Conservation (phyloP, 2,888 invertebrate genomes). For the Hirtodrosophila histrioides region DNA sequence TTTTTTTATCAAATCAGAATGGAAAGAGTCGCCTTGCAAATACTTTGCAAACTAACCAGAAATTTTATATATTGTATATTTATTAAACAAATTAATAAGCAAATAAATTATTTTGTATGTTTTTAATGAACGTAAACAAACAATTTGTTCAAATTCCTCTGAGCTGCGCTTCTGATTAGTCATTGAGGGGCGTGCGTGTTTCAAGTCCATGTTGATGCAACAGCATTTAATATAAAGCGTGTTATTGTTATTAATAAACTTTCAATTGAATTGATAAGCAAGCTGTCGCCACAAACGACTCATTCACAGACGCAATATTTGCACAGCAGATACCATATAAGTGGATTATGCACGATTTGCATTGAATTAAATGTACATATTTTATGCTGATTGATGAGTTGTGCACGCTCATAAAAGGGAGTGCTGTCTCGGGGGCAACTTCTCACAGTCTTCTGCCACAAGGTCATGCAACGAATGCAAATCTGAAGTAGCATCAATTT, state of each 20-base stretch:
- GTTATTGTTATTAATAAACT: slow-evolving; percentile 73
- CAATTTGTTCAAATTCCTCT: slow-evolving; percentile 11
- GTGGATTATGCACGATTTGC: slow-evolving; percentile 29
- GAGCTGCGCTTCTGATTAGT: slow-evolving; percentile 49
- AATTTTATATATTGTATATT: slow-evolving; percentile 75
- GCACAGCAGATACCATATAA: slow-evolving; percentile 25
- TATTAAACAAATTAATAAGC: slow-evolving; percentile 81
- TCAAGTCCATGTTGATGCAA: slow-evolving; percentile 53
- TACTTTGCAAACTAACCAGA: slow-evolving; percentile 65
- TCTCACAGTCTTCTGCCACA: slow-evolving; percentile 27
- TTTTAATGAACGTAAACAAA: slow-evolving; percentile 66
- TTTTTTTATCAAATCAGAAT: slow-evolving; percentile 17
- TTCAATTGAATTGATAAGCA: slow-evolving; percentile 71
- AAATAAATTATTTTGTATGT: slow-evolving; percentile 79
- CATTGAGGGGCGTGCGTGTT: slow-evolving; percentile 56
- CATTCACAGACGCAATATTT: slow-evolving; percentile 39
- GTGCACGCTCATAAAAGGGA: slow-evolving; percentile 26
- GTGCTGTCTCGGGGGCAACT: slow-evolving; percentile 27
- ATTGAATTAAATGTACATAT: slow-evolving; percentile 18
- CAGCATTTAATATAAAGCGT: slow-evolving; percentile 58
- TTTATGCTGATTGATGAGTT: slow-evolving; percentile 60
- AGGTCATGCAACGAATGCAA: slow-evolving; percentile 42
- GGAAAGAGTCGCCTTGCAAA: slow-evolving; percentile 43
- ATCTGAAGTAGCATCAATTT: slow-evolving; percentile 49
- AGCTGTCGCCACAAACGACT: slow-evolving; percentile 10